Conservation (phyloP, 2,113 vertebrate genomes). For the Chrysemys picta region DNA sequence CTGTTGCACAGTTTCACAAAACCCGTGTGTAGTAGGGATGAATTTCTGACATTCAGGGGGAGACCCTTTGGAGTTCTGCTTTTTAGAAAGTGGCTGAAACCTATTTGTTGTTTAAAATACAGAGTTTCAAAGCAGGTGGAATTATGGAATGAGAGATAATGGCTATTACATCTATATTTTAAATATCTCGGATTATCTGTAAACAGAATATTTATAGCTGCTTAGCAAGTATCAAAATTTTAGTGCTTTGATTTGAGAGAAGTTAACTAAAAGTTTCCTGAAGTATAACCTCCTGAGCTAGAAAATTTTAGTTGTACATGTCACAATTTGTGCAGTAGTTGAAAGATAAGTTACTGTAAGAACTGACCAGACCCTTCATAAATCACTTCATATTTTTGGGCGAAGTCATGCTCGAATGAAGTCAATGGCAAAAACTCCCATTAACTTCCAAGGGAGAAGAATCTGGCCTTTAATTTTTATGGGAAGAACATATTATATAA, state of each 20-base stretch:
- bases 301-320: rapidly evolving
- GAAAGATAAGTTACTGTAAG: not conserved
- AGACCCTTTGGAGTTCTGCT: not conserved
- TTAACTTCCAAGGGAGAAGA: not conserved
- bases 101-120: not conserved
- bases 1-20: not conserved
- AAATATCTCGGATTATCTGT: not conserved
- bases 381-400: not conserved
- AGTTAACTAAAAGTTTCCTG: not conserved
- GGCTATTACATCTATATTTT: not conserved
- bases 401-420: not conserved
- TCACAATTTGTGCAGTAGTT: rapidly evolving
- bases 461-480: not conserved
- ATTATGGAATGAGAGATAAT: not conserved
- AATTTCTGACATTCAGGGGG: not conserved
- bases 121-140: not conserved
- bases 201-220: not conserved
- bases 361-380: not conserved
- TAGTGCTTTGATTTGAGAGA: not conserved
- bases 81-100: constrained; percentile 27
- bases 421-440: not conserved
- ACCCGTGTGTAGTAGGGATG: not conserved
- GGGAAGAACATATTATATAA: not conserved
- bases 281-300: not conserved
- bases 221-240: not conserved